Percentiles rank a stretch among this genome's conserved stretches.
phyloP scores from a whole-genome alignment of 2,888 invertebrate genomes.

The Noctua janthina region DNA sequence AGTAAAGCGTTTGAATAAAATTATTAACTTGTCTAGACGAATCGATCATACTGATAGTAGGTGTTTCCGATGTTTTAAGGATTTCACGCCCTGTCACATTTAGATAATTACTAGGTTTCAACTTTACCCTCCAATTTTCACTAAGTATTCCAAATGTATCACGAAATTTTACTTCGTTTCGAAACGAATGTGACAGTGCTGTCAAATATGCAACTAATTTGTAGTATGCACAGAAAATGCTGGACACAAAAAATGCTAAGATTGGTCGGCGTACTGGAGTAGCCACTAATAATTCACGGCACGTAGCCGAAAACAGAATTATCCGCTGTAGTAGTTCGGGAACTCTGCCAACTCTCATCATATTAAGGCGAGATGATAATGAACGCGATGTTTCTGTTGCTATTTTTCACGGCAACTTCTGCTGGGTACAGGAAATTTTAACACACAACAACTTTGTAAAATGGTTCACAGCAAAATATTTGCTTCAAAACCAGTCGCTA shows the following conservation, averaged over 20 bases:
- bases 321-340: constrained; percentile 80
- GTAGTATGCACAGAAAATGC: constrained; percentile 47
- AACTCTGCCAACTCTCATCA: constrained; percentile 87
- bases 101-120: constrained; percentile 20
- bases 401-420: constrained; percentile 72
- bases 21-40: constrained; percentile 72
- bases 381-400: constrained; percentile 79
- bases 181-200: constrained; percentile 9
- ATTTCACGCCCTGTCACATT: constrained; percentile 15
- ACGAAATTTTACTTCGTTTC: background rate
- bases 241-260: constrained; percentile 56
- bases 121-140: background rate
- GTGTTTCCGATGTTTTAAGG: constrained; percentile 32
- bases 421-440: constrained; percentile 65
- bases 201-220: constrained; percentile 50
- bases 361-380: constrained; percentile 86
- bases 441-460: constrained; percentile 64
- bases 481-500: constrained; percentile 18
- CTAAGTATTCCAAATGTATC: background rate
- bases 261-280: constrained; percentile 67
- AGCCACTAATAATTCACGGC: constrained; percentile 81
- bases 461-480: constrained; percentile 29
- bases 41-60: constrained; percentile 62
- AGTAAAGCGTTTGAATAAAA: constrained; percentile 55
- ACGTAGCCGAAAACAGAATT: constrained; percentile 87